Conservation (phyloP, 2,113 vertebrate species). For the Euleptes europaea region DNA sequence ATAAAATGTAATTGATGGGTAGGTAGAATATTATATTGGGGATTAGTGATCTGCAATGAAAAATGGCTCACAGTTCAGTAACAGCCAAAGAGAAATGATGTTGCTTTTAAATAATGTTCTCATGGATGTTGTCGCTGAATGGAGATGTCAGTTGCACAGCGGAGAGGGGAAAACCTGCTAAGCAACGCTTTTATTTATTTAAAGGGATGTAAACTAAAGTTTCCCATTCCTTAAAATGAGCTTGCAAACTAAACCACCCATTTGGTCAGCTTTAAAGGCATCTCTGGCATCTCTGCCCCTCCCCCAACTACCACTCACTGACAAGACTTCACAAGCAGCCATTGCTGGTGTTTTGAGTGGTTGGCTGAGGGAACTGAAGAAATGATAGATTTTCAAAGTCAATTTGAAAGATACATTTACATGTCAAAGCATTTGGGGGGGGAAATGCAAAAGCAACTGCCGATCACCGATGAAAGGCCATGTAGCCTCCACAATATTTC, state of each 20-base stretch:
- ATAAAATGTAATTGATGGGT: no score
- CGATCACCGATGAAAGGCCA: not conserved
- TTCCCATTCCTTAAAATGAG: not conserved
- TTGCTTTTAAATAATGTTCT: not conserved
- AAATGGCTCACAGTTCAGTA: not conserved
- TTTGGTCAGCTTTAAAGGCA: not conserved
- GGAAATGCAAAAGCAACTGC: not conserved
- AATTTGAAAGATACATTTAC: not conserved
- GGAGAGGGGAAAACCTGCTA: not conserved
- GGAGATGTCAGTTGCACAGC: not conserved
- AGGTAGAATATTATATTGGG: not conserved
- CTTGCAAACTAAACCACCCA: not conserved
- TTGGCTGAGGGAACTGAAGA: constrained; percentile 1
- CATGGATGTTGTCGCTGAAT: not conserved
- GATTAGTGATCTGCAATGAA: not conserved
- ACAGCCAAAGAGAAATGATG: not conserved
- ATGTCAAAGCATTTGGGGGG: not conserved
- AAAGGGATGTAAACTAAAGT: not conserved
- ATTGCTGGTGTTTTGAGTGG: constrained; percentile 12
- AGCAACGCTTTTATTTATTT: not conserved
- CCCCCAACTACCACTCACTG: no score
- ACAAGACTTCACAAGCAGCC: not conserved
- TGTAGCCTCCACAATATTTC: not conserved
- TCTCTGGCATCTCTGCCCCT: not conserved
- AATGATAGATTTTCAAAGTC: not conserved